Base-by-base conservation (phyloP, 2,113 vertebrate genomes). In the Meriones unguiculatus region DNA sequence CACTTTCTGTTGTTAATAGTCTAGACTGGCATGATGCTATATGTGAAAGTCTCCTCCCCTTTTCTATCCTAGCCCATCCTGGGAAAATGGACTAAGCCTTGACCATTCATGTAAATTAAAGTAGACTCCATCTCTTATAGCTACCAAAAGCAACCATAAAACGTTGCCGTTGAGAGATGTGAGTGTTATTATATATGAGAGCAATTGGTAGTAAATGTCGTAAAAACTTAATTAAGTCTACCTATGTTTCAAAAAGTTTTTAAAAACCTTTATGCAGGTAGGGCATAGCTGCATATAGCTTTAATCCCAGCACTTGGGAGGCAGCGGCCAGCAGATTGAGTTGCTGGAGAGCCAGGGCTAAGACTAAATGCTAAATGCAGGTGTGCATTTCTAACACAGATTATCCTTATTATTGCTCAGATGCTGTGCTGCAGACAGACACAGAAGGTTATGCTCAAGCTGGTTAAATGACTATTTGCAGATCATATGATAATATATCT, bases 401-500 rank as follows among this genome's bases (percentile, higher is more conserved):
- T 75, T 96, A 93, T 75, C 52, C 57, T 69, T 81, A 86, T 92
- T 75, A 87, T 90, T 30, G 57, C 62, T 64, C 22, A 90, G 64
- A 95, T 87, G 92, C 28, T 14, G 90, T 90, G n/a, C 15, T 72
- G n/a, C 78, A 82, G 95, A 88, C 15, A 95, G 30, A 92, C 90
- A 82, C 65, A 50, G 78, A 91, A 92, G 32, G 80, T 59, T 90
- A 73, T 90, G 50, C 20, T 87, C 30, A 95, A 73, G 91, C 87
- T 95, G 80, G 54, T 64, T 75, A 97, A 97, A 64, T 6, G 20
- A n/a, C n/a, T n/a, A n/a, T n/a, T n/a, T n/a, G n/a, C n/a, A n/a
- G n/a, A n/a, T n/a, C n/a, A n/a, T n/a, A n/a, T n/a, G n/a, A n/a
- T n/a, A n/a, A n/a, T n/a, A n/a, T n/a, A n/a, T n/a, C n/a, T n/a